phyloP scores from a whole-genome alignment of 1,140 invertebrate species.

The Temnothorax nylanderi region DNA sequence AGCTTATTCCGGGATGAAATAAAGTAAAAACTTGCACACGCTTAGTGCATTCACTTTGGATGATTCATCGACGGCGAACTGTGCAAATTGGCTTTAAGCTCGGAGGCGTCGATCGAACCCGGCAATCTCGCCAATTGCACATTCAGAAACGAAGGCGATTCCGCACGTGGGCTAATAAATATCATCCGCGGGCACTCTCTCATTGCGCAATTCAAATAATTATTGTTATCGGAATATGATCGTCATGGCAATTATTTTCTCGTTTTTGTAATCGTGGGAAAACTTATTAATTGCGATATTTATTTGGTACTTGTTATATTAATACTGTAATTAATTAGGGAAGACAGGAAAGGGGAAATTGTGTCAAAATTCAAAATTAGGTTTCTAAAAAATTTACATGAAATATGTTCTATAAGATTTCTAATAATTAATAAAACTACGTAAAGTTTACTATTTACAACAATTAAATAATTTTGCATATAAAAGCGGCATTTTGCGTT shows the following conservation, averaged over 20 bases:
- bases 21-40: constrained; percentile 14
- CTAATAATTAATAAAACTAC: not conserved
- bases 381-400: not conserved
- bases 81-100: constrained; percentile 34
- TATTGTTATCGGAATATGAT: not conserved
- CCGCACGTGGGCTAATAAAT: constrained; percentile 49
- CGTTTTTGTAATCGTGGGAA: not conserved
- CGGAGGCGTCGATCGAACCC: constrained; percentile 48
- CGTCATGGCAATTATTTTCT: constrained; percentile 28
- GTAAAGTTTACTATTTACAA: not conserved
- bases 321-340: not conserved
- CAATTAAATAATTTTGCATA: not conserved
- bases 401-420: not conserved
- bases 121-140: constrained; percentile 51
- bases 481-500: not conserved
- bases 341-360: not conserved
- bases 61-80: constrained; percentile 35
- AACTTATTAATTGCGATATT: not conserved
- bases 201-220: constrained; percentile 51
- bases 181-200: constrained; percentile 28
- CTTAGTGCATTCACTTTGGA: constrained; percentile 12
- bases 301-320: not conserved
- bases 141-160: constrained; percentile 51
- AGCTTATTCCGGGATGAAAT: not conserved
- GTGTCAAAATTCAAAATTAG: not conserved